Percentiles rank a stretch among this genome's conserved stretches.
phyloP scores from a whole-genome alignment of 1,140 invertebrate species.

The Leptestheria dahalacensis region DNA sequence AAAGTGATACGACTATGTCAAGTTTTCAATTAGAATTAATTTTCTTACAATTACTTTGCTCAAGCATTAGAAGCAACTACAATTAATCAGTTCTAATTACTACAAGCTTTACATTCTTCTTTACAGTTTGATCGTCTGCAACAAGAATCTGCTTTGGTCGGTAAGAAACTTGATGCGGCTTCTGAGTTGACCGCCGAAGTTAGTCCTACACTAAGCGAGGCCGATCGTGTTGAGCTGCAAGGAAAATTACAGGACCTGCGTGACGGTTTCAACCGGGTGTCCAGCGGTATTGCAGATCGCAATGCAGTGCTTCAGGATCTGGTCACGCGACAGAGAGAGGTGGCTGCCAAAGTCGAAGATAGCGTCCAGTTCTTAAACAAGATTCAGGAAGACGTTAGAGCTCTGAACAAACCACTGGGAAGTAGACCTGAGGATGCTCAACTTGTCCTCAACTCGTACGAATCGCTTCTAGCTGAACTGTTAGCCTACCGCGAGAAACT shows the following conservation, averaged over 20 bases:
- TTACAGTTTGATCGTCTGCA: slow-evolving; percentile 53
- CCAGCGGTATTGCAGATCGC: slow-evolving; percentile 55
- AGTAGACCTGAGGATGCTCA: slow-evolving; percentile 69
- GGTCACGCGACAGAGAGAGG: slow-evolving; percentile 61
- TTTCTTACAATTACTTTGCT: no score
- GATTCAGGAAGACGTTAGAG: slow-evolving; percentile 64
- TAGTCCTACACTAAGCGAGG: slow-evolving; percentile 60
- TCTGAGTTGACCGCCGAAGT: slow-evolving; percentile 63
- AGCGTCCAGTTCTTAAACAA: slow-evolving; percentile 60
- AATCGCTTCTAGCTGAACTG: slow-evolving; percentile 58
- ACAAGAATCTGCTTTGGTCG: slow-evolving; percentile 52
- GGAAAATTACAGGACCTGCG: slow-evolving; percentile 59
- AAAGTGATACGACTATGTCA: neutral
- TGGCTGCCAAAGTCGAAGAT: slow-evolving; percentile 56
- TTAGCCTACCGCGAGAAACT: slow-evolving; percentile 64
- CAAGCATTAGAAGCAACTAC: no score
- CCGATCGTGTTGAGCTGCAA: slow-evolving; percentile 61
- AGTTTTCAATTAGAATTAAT: no score
- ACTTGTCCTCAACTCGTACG: slow-evolving; percentile 55
- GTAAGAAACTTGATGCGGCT: slow-evolving; percentile 51
- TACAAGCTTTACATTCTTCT: neutral
- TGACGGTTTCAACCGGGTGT: slow-evolving; percentile 55
- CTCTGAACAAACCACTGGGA: slow-evolving; percentile 68
- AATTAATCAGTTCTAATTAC: neutral
- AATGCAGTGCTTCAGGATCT: slow-evolving; percentile 50